Base-by-base conservation (phyloP, 2,888 invertebrate species). In the Tachystola acroxantha region DNA sequence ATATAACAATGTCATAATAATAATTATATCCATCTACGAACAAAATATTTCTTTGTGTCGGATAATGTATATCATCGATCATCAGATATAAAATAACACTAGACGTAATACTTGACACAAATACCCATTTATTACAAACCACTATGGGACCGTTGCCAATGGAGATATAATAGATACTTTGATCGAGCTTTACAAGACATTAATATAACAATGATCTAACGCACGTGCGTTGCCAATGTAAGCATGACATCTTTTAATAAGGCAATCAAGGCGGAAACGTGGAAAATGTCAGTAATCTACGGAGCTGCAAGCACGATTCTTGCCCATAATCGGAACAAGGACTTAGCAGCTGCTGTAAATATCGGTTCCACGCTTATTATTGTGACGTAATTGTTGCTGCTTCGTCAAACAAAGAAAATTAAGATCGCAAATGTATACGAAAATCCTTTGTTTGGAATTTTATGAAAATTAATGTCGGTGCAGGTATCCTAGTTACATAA, bases 291-390 rank as follows among this genome's bases (percentile, higher is more conserved):
- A 73, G 82, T 78, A 78, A 84, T 84, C 73, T 75, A 72, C 66
- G 52, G 62, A 69, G 74, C 70, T 57, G 57, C 60, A 68, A 70
- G 80, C 82, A 84, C 85, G 85, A 85, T 69, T 80, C 79, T 73
- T 76, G 74, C 53, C 85, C 84, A 77, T 84, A 85, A 84, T 79
- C 78, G 78, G 84, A 72, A 80, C 82, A 82, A 86, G 86, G 82
- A 81, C 81, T 77, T 53, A 49, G 73, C 81, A 82, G 81, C 82
- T 84, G 82, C 72, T 72, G 79, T 77, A 76, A 82, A 82, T 81
- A 85, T 78, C 76, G 71, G 69, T 60, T 70, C 68, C 65, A 68
- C 71, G 71, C 70, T 79, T 70, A 76, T 77, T 72, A 76, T 72
- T 76, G 71, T 82, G 80, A 81, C 81, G 82, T 80, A 74, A 81